phyloP scores from a whole-genome alignment of 2,888 invertebrate species.

The Labia minor region DNA sequence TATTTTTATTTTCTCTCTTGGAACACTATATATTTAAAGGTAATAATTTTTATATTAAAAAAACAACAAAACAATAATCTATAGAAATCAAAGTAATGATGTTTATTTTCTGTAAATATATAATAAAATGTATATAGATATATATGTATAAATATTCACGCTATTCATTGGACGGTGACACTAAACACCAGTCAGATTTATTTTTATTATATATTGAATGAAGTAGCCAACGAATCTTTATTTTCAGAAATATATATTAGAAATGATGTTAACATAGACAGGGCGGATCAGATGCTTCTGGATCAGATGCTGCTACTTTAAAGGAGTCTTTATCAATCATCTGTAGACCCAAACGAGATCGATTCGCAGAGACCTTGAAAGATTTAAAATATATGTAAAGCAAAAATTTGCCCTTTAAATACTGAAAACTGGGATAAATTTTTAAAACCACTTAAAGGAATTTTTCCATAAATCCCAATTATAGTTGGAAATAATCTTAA shows the following conservation, averaged over 20 bases:
- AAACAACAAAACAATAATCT: not conserved
- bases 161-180: not conserved
- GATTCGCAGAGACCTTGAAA: slow-evolving; percentile 43
- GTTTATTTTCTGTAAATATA: not conserved
- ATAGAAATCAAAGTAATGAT: not conserved
- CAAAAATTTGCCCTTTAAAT: too few relatives aligned
- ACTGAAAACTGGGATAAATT: too few relatives aligned
- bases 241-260: not conserved
- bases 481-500: too few relatives aligned
- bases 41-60: not conserved
- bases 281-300: slow-evolving; percentile 30
- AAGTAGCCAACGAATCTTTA: not conserved
- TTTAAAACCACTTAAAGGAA: too few relatives aligned
- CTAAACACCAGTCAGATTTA: not conserved
- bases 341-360: slow-evolving; percentile 72
- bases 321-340: slow-evolving; percentile 47
- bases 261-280: slow-evolving; percentile 33
- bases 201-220: not conserved
- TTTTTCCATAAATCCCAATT: too few relatives aligned
- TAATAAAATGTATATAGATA: not conserved
- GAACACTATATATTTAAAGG: not conserved
- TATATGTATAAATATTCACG: not conserved
- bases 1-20: not conserved
- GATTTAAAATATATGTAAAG: not conserved
- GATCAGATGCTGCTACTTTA: slow-evolving; percentile 30